Evolutionary conservation across 2,113 vertebrate species (phyloP).

Genomic region (Periophthalmodon schlosseri): DNA sequence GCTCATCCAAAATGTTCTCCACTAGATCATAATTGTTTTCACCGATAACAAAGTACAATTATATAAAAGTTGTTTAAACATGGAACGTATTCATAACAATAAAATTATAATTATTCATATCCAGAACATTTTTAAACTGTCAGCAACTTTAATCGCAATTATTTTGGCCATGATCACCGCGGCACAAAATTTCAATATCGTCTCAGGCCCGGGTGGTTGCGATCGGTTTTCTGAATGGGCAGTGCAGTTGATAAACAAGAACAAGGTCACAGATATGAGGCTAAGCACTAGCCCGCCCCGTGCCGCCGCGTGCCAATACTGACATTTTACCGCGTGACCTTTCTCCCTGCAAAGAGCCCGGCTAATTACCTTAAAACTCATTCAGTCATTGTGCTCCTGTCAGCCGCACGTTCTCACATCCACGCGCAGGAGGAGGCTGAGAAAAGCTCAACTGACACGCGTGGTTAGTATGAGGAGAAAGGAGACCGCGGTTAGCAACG

Average conservation of each 20-base stretch:
- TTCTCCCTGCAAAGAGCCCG: conserved; percentile 45
- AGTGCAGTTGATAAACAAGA: not conserved
- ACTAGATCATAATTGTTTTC: too few species aligned
- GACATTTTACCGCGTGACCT: conserved; percentile 61
- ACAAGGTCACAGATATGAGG: not conserved
- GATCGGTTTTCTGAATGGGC: not conserved
- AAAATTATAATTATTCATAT: too few species aligned
- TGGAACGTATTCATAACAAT: too few species aligned
- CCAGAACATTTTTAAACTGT: too few species aligned
- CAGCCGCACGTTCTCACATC: conserved; percentile 40
- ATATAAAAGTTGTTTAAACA: too few species aligned
- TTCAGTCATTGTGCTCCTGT: conserved; percentile 52
- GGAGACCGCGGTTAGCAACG: conserved; percentile 12
- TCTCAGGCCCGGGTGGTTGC: too few species aligned
- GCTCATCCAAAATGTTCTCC: too few species aligned
- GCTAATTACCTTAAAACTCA: conserved; percentile 59
- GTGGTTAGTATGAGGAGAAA: conserved; percentile 13
- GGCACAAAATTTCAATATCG: too few species aligned
- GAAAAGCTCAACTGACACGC: conserved; percentile 32
- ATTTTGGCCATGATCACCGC: too few species aligned
- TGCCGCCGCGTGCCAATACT: conserved; percentile 42
- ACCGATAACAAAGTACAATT: too few species aligned
- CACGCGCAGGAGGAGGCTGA: conserved; percentile 4
- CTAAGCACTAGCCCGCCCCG: conserved; percentile 3
- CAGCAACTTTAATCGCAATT: too few species aligned